Conservation (phyloP, 2,888 invertebrate genomes). For the Polyommatus iphigenia region DNA sequence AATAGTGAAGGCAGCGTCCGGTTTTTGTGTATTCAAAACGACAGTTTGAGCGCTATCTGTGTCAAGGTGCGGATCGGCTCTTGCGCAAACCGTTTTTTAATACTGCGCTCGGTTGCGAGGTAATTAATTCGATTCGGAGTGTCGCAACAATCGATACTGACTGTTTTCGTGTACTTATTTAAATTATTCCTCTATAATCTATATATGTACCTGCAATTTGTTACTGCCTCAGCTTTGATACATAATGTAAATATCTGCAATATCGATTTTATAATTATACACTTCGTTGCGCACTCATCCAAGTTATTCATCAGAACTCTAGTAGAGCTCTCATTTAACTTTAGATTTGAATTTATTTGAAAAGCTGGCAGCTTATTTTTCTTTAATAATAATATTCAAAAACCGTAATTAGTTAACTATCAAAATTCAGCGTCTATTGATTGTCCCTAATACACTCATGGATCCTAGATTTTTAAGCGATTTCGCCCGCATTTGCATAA, state of each 20-base stretch:
- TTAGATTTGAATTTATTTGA: no score
- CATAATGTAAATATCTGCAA: not conserved
- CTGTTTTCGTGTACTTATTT: slow-evolving; percentile 59
- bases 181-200: slow-evolving; percentile 43
- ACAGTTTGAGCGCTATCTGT: slow-evolving; percentile 75
- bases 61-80: slow-evolving; percentile 78
- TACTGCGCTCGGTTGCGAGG: slow-evolving; percentile 76
- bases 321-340: no score
- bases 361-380: no score
- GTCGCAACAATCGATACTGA: slow-evolving; percentile 72
- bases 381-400: no score
- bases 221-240: not conserved
- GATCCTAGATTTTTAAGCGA: no score
- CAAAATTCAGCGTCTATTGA: no score
- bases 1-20: slow-evolving; percentile 74
- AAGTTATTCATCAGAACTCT: not conserved
- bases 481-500: no score
- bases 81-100: slow-evolving; percentile 78
- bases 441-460: no score
- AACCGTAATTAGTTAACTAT: no score
- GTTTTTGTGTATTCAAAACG: slow-evolving; percentile 80
- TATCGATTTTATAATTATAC: slow-evolving; percentile 11
- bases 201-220: slow-evolving; percentile 1
- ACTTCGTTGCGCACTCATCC: not conserved
- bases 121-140: slow-evolving; percentile 78